These are phyloP conservation scores for Vanessa cardui DNA, from an alignment of 2,888 invertebrate species.

Conservation along the genomic window DNA sequence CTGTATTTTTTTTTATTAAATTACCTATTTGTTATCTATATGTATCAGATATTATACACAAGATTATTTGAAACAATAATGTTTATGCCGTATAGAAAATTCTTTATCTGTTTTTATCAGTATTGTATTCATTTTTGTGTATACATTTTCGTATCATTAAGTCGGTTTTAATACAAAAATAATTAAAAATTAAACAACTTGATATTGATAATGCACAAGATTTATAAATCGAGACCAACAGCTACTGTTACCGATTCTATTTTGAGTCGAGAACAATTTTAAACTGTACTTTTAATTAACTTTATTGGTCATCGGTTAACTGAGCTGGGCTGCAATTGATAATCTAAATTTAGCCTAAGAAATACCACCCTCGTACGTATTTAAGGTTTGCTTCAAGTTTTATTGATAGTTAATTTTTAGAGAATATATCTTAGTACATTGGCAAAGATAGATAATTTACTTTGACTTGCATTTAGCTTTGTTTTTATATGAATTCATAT, in stretches of 20 bases:
- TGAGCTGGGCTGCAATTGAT: slow-evolving; percentile 18
- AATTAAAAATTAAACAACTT: too few relatives aligned
- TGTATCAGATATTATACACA: too few relatives aligned
- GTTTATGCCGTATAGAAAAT: too few relatives aligned
- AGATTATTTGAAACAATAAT: too few relatives aligned
- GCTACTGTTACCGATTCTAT: slow-evolving; percentile 25
- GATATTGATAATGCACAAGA: background rate
- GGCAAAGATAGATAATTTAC: slow-evolving; percentile 49
- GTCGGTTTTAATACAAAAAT: too few relatives aligned
- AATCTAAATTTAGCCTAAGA: slow-evolving; percentile 22
- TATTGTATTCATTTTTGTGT: too few relatives aligned
- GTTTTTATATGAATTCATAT: too few relatives aligned
- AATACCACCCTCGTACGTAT: slow-evolving; percentile 30
- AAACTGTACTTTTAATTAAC: slow-evolving; percentile 34
- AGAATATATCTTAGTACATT: slow-evolving; percentile 46
- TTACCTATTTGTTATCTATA: too few relatives aligned
- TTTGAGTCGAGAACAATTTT: slow-evolving; percentile 27
- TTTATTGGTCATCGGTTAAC: slow-evolving; percentile 29
- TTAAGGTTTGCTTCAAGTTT: slow-evolving; percentile 31
- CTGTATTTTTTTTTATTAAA: too few relatives aligned
- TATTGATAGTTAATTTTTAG: slow-evolving; percentile 37
- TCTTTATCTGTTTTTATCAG: too few relatives aligned
- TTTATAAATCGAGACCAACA: slow-evolving; percentile 10
- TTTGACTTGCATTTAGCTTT: slow-evolving; percentile 45
- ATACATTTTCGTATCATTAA: too few relatives aligned